These are phyloP conservation scores for Mellivora capensis DNA, from an alignment of 2,113 vertebrate genomes.

Conservation along the genomic window DNA sequence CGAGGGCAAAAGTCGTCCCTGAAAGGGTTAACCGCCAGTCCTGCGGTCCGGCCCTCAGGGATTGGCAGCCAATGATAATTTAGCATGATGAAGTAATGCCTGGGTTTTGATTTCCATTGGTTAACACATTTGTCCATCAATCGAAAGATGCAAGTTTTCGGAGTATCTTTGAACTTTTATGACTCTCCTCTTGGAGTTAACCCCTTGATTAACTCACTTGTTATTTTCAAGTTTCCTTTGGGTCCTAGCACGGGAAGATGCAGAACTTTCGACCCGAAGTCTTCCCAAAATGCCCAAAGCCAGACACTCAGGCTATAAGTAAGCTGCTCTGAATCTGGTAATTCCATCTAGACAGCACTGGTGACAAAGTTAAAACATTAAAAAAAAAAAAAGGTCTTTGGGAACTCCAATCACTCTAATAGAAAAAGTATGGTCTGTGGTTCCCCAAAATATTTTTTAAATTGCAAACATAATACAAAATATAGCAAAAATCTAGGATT, in stretches of 20 bases:
- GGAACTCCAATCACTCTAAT: background rate
- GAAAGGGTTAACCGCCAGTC: conserved; percentile 64
- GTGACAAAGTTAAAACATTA: background rate
- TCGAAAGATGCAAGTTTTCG: conserved; percentile 65
- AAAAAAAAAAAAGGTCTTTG: background rate
- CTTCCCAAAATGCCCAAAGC: background rate
- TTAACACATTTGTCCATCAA: conserved; percentile 41
- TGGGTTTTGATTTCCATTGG: conserved; percentile 49
- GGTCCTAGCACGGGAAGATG: background rate
- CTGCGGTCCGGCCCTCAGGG: background rate
- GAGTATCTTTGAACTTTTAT: conserved; percentile 73
- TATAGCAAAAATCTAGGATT: background rate
- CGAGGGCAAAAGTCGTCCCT: background rate
- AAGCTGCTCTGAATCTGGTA: background rate
- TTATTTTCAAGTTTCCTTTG: background rate
- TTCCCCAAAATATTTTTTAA: background rate
- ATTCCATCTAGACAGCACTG: background rate
- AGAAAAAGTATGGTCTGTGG: background rate
- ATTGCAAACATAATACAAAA: conserved; percentile 8
- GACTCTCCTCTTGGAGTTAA: conserved; percentile 59
- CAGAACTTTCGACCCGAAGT: background rate
- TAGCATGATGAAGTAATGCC: conserved; percentile 67
- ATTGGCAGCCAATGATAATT: conserved; percentile 56
- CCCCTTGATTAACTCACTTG: conserved; percentile 63
- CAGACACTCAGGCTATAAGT: background rate